phyloP scores from a whole-genome alignment of 2,888 invertebrate genomes.

The Drosophila sordidula region DNA sequence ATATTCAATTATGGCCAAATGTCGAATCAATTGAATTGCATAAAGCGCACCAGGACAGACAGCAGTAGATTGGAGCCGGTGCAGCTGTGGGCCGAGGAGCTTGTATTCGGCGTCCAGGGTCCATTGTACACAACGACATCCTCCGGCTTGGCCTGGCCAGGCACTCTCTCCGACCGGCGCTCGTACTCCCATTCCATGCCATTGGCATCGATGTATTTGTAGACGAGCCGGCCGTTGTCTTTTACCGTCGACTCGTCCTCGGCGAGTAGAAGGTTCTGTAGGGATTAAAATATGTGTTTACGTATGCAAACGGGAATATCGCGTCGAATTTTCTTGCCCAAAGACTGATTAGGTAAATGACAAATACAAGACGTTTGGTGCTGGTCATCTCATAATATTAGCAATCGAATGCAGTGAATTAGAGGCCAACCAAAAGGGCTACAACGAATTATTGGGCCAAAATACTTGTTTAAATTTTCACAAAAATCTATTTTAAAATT shows the following conservation, averaged over 20 bases:
- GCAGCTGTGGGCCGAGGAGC: not conserved
- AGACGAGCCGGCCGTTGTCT: conserved; percentile 10
- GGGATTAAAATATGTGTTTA: no score
- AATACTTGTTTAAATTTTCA: not conserved
- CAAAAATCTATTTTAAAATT: conserved; percentile 10
- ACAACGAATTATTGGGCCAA: not conserved
- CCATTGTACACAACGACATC: conserved; percentile 23
- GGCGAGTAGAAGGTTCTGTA: not conserved
- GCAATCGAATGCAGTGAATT: conserved; percentile 2
- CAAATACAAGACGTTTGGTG: not conserved
- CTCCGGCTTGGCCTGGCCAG: not conserved
- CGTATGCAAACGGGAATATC: no score
- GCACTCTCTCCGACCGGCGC: not conserved
- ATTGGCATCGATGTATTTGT: conserved; percentile 16
- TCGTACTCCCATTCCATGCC: conserved; percentile 33
- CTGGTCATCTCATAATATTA: conserved; percentile 12
- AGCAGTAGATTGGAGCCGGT: not conserved
- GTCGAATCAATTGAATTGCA: not conserved
- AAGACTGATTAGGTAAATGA: conserved; percentile 12
- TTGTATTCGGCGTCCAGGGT: conserved; percentile 6
- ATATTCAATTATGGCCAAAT: conserved; percentile 4
- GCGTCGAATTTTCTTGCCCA: conserved; percentile 14
- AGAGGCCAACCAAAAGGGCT: conserved; percentile 2
- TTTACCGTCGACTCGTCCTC: not conserved
- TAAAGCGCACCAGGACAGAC: not conserved